Conservation (phyloP, 2,888 invertebrate species). For the Rapana venosa region DNA sequence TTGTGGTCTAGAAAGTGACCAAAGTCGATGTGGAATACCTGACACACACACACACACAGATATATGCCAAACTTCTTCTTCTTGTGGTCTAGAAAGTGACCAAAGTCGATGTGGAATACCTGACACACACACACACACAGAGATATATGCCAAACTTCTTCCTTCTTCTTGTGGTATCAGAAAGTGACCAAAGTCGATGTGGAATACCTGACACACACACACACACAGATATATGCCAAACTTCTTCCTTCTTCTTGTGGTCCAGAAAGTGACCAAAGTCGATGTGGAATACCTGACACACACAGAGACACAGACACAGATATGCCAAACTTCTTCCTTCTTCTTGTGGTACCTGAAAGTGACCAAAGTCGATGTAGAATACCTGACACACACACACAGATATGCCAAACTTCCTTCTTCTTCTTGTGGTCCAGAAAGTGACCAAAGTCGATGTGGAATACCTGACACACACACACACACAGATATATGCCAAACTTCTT, state of each 20-base stretch:
- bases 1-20: conserved; percentile 83
- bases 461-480: conserved; percentile 71
- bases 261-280: conserved; percentile 84
- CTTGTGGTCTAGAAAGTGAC: conserved; percentile 83
- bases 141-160: not conserved
- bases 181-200: conserved; percentile 84
- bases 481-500: conserved; percentile 66
- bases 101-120: conserved; percentile 84
- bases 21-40: conserved; percentile 84
- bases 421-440: conserved; percentile 83
- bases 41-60: conserved; percentile 41
- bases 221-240: conserved; percentile 80
- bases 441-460: conserved; percentile 84
- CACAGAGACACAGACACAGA: conserved; percentile 11
- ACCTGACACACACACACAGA: too few relatives aligned
- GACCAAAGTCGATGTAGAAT: conserved; percentile 84
- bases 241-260: conserved; percentile 83
- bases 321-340: conserved; percentile 72
- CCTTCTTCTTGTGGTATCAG: conserved; percentile 82
- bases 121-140: conserved; percentile 59
- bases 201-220: conserved; percentile 80
- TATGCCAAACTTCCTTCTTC: conserved; percentile 84
- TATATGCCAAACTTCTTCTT: conserved; percentile 78
- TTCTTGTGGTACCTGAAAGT: conserved; percentile 83
- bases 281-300: conserved; percentile 82